Base-by-base conservation (phyloP, 2,113 vertebrate species). In the Phocoena sinus region DNA sequence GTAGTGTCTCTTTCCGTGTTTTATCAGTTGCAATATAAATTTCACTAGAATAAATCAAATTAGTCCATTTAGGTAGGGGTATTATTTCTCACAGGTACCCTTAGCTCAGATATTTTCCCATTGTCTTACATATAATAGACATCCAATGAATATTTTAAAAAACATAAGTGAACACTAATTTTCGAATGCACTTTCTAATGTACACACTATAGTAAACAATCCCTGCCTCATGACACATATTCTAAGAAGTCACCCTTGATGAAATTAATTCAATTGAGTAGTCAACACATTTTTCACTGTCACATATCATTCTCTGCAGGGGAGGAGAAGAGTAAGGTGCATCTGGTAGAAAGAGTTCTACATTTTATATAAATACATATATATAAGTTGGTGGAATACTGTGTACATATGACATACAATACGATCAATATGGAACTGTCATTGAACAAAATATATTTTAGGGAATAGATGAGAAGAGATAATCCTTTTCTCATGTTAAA, bases 311-410 rank as follows among this genome's bases (percentile, higher is more conserved):
- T 95, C 36, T 96, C 83, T 84, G 1, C 5, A 90, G 3, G 2
- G 7, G 1, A 53, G 0, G 13, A 82, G 8, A 5, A 53, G 0
- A 79, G 0, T 11, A 25, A 6, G 1, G 2, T 81, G 2, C 4
- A 62, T 17, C 4, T 77, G 23, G 1, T 23, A 71, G 6, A 33
- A 2, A 53, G 4, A 73, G 26, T 7, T 62, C 41, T 17, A 1
- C 17, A 70, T 44, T 68, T 77, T 63, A 68, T 17, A 81, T n/a
- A 15, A 14, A 25, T 41, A 23, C 1, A 23, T 13, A 15, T 3
- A 5, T 10, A 28, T 31, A 18, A 67, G 36, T 63, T 65, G 33
- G 4, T 82, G 8, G 31, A 71, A 80, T 68, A 65, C 11, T 36
- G 2, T 63, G 6, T 58, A 63, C 4, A 14, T 63, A 50, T 15